A percentile compares a stretch with the other conserved stretches of the same genome.
phyloP scores from a whole-genome alignment of 2,888 invertebrate genomes.

The Leptinotarsa haldemani region DNA sequence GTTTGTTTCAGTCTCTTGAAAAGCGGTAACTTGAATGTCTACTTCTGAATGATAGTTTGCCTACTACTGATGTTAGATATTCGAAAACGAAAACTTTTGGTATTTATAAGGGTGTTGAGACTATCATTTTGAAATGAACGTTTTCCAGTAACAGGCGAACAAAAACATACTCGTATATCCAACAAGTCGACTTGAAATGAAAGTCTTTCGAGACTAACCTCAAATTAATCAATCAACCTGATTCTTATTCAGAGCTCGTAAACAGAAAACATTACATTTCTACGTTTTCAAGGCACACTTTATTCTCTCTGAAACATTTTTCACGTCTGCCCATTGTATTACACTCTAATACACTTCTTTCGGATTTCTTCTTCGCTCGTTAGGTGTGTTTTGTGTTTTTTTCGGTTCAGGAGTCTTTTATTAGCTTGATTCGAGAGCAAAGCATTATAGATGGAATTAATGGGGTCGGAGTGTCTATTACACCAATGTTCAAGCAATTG shows the following conservation, averaged over 20 bases:
- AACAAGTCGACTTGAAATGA: no score
- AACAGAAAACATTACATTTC: constrained; percentile 12
- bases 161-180: no score
- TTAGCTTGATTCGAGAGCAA: not conserved
- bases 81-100: no score
- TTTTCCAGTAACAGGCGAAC: no score
- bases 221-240: constrained; percentile 16
- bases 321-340: constrained; percentile 36
- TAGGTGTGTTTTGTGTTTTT: constrained; percentile 25
- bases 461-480: not conserved
- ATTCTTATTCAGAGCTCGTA: constrained; percentile 17
- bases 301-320: constrained; percentile 21
- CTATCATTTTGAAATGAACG: no score
- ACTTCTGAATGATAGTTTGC: no score
- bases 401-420: constrained; percentile 7
- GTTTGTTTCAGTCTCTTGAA: no score
- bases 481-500: not conserved
- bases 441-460: not conserved
- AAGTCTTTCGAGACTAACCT: not conserved
- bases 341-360: constrained; percentile 46
- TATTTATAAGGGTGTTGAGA: no score
- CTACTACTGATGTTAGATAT: no score
- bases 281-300: constrained; percentile 20
- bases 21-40: no score
- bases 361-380: constrained; percentile 17